These are phyloP conservation scores for Archaeoteleia sp. DNA, from an alignment of 2,888 invertebrate genomes.

Conservation along the genomic window DNA sequence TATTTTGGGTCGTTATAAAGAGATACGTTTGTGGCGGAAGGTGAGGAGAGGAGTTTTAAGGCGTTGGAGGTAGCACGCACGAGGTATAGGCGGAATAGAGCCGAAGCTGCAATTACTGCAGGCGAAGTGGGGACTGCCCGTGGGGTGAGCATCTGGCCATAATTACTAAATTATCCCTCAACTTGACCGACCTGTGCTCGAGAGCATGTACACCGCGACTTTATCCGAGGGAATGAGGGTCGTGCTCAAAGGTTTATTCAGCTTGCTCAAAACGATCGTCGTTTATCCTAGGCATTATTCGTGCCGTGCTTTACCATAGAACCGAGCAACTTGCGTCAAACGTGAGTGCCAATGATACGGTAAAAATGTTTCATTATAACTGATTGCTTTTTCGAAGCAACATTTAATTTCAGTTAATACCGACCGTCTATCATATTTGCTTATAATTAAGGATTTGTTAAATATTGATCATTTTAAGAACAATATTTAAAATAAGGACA, in stretches of 20 bases:
- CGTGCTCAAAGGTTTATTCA: slow-evolving; percentile 56
- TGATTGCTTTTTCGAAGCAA: no score
- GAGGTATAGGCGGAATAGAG: slow-evolving; percentile 43
- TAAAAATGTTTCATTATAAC: no score
- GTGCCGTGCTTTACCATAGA: no score
- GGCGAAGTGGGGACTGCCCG: slow-evolving; percentile 43
- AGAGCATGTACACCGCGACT: slow-evolving; percentile 58
- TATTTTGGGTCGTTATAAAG: slow-evolving; percentile 2
- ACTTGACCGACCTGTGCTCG: slow-evolving; percentile 61
- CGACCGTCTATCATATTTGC: no score
- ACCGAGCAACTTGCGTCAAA: no score
- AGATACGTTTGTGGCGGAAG: slow-evolving; percentile 37
- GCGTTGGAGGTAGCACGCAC: slow-evolving; percentile 44
- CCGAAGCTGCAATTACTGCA: slow-evolving; percentile 34
- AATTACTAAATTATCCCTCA: slow-evolving; percentile 73
- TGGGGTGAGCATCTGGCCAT: slow-evolving; percentile 70
- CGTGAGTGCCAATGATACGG: no score
- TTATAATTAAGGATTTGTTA: no score
- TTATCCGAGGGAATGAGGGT: slow-evolving; percentile 59
- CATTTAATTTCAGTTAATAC: no score
- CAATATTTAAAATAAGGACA: no score
- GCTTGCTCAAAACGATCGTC: slow-evolving; percentile 56
- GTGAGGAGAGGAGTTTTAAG: slow-evolving; percentile 36
- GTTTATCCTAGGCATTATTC: slow-evolving; percentile 54
- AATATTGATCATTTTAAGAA: no score